These are phyloP conservation scores for Mellivora capensis DNA, from an alignment of 2,113 vertebrate species.

Conservation along the genomic window DNA sequence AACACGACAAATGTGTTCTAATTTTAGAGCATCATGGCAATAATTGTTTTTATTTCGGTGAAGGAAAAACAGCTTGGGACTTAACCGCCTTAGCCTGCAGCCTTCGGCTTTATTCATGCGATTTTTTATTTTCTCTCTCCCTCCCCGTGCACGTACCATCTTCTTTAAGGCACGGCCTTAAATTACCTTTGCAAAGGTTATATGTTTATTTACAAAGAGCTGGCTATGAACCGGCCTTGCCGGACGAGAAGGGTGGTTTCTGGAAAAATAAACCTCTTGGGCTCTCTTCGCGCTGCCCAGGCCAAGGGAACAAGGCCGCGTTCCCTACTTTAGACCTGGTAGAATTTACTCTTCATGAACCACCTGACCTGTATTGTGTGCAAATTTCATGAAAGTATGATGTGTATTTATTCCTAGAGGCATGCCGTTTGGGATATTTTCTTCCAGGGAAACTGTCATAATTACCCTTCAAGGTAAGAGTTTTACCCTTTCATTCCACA, in stretches of 20 bases:
- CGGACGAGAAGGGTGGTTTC: constrained; percentile 76
- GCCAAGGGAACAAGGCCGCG: constrained; percentile 75
- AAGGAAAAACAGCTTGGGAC: constrained; percentile 83
- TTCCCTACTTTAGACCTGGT: constrained; percentile 75
- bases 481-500: constrained; percentile 13
- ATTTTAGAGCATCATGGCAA: constrained; percentile 79
- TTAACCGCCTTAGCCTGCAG: constrained; percentile 85
- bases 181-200: constrained; percentile 87
- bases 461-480: constrained; percentile 72
- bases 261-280: constrained; percentile 79
- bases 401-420: constrained; percentile 77
- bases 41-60: constrained; percentile 84
- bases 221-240: constrained; percentile 76
- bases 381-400: constrained; percentile 80
- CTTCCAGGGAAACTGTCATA: constrained; percentile 75
- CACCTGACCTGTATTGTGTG: constrained; percentile 80
- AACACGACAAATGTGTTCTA: constrained; percentile 80
- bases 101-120: constrained; percentile 85
- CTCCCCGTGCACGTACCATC: constrained; percentile 76
- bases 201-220: constrained; percentile 87
- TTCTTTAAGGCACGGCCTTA: constrained; percentile 84
- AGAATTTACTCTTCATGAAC: constrained; percentile 82
- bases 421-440: constrained; percentile 69
- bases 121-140: constrained; percentile 81
- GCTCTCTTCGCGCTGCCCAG: constrained; percentile 76